phyloP scores from a whole-genome alignment of 1,140 invertebrate species.

The Lethocerus indicus region DNA sequence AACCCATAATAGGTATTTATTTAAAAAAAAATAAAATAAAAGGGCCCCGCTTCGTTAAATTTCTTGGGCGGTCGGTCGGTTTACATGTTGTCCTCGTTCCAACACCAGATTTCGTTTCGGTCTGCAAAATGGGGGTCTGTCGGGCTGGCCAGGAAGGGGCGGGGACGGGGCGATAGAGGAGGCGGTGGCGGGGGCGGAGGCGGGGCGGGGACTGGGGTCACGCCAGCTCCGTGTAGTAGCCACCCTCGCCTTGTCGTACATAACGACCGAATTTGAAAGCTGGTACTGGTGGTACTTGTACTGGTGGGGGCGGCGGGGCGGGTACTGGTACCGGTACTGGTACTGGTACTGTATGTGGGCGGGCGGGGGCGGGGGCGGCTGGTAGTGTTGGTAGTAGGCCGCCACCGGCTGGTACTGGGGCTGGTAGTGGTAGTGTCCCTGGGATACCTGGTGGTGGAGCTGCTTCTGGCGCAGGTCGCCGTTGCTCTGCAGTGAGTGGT shows the following conservation, averaged over 20 bases:
- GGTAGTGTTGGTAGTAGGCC: neutral
- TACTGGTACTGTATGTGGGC: neutral
- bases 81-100: too few species aligned
- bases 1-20: too few species aligned
- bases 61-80: too few species aligned
- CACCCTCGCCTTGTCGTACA: constrained; percentile 15
- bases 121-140: too few species aligned
- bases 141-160: too few species aligned
- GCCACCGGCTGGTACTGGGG: neutral
- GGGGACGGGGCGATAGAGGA: too few species aligned
- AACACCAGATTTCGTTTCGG: too few species aligned
- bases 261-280: constrained; percentile 15
- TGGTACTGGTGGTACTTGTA: constrained; percentile 6
- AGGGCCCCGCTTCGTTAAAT: too few species aligned
- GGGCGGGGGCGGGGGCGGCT: neutral
- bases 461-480: constrained; percentile 5
- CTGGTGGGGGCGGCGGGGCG: neutral
- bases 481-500: constrained; percentile 12
- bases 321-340: neutral
- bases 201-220: constrained; percentile 16
- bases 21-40: too few species aligned
- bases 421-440: neutral
- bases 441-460: constrained; percentile 3
- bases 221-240: constrained; percentile 18
- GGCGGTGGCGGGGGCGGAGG: neutral